Evolutionary conservation across 2,113 vertebrate genomes (phyloP).

Genomic region (Sitta europaea): DNA sequence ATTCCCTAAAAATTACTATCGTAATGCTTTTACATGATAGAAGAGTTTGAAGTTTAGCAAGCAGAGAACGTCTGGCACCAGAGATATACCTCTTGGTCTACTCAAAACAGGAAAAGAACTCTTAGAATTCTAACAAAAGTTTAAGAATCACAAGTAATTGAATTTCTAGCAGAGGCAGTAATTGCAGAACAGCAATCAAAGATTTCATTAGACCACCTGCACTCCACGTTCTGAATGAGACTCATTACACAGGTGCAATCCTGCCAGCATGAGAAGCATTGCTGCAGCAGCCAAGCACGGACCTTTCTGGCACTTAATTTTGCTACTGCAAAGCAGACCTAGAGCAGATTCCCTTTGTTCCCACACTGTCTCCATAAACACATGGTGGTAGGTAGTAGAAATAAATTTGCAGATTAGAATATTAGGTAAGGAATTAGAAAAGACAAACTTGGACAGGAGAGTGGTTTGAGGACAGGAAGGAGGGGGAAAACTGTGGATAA

Average conservation of each 20-base stretch:
- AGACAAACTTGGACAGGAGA: not conserved
- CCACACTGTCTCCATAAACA: not conserved
- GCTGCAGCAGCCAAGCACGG: not conserved
- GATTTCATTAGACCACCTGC: not conserved
- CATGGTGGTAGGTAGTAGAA: not conserved
- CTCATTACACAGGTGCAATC: not conserved
- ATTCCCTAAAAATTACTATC: not conserved
- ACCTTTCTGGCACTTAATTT: not conserved
- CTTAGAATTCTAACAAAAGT: not conserved
- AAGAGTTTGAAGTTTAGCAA: not conserved
- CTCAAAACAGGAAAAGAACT: not conserved
- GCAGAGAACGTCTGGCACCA: not conserved
- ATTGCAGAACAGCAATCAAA: not conserved
- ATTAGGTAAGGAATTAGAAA: not conserved
- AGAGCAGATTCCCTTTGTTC: not conserved
- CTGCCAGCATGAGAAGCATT: not conserved
- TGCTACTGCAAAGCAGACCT: rapidly evolving
- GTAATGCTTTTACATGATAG: not conserved
- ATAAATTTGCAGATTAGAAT: not conserved
- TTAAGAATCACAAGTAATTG: not conserved
- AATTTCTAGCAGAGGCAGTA: not conserved
- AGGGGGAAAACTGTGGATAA: not conserved
- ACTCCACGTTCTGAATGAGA: not conserved
- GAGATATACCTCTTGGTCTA: not conserved
- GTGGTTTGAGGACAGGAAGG: not conserved